Evolutionary conservation across 2,797 vertebrate genomes (phyloP).

Genomic region (Thripadectes ignobilis): DNA sequence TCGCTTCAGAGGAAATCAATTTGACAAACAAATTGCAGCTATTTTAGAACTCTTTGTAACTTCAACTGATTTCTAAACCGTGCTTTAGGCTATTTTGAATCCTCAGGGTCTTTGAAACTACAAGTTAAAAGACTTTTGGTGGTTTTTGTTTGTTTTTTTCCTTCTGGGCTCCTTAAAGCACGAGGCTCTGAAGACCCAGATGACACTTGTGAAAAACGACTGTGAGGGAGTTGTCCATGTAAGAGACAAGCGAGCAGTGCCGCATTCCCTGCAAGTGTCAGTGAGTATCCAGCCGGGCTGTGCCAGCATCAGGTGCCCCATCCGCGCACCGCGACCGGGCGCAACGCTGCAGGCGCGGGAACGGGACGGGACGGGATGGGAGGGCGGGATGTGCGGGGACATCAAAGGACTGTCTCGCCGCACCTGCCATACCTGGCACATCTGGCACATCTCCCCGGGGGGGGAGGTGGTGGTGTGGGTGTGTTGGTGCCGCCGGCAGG

Average conservation of each 20-base stretch:
- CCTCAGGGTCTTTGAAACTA: background rate
- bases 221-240: fast-evolving
- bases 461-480: too few relatives aligned
- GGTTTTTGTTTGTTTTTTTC: background rate
- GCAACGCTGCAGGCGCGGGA: background rate
- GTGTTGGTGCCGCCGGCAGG: background rate
- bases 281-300: fast-evolving
- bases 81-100: background rate
- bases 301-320: too few relatives aligned
- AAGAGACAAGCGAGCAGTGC: fast-evolving
- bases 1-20: constrained; percentile 15
- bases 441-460: too few relatives aligned
- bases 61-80: background rate
- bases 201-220: background rate
- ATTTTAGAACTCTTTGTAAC: background rate
- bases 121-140: background rate
- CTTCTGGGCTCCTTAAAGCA: background rate
- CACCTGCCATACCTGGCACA: too few relatives aligned
- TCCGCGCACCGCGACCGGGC: background rate
- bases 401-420: background rate
- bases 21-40: constrained; percentile 28
- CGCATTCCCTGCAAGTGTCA: background rate
- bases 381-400: background rate
- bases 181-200: background rate
- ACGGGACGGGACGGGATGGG: background rate